Evolutionary conservation across 1,140 invertebrate species (phyloP), one percentile per base, ranked within the genome.

Genomic region (Belonocnema kinseyi): DNA sequence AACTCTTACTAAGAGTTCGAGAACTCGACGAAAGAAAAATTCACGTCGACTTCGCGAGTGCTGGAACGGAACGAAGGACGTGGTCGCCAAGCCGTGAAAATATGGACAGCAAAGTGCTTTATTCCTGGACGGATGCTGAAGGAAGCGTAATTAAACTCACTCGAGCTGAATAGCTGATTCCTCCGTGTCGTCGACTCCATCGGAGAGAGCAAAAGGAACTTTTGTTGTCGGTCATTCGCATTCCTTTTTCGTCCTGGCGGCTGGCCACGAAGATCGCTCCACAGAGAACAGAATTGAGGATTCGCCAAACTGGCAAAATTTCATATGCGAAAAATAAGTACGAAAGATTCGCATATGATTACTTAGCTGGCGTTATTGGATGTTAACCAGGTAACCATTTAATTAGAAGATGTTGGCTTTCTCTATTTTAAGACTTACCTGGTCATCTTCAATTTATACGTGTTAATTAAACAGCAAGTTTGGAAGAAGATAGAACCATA

Each of bases 11-110:
- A 8, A 8, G 54, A 13, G 26, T n/a, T 77, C 52, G 14, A 58
- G 17, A 75, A 26, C 26, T 33, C 5, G 13, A n/a, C 26, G 46
- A 61, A 70, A 71, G 71, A 79, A 79, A 79, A 74, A 50, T 78
- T 74, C 74, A 21, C 19, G 16, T 40, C 21, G n/a, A 14, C 58
- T 74, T 58, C 19, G 19, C 74, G 77, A 53, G 77, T 78, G 78
- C 77, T 78, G 82, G 78, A 82, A 82, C 75, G 78, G 77, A 85
- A 82, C 77, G 81, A 83, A 80, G 82, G 77, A 85, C 83, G 80
- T 81, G 82, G 76, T 79, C 79, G 82, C 74, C 79, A 83, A 82
- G 54, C 82, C 85, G 81, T 86, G 83, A 85, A 85, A 85, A 86
- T 83, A 83, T 80, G 82, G 77, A 82, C 71, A 79, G 53, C 73